Evolutionary conservation across 2,888 invertebrate genomes (phyloP).

Genomic region (Anoplius nigerrimus): DNA sequence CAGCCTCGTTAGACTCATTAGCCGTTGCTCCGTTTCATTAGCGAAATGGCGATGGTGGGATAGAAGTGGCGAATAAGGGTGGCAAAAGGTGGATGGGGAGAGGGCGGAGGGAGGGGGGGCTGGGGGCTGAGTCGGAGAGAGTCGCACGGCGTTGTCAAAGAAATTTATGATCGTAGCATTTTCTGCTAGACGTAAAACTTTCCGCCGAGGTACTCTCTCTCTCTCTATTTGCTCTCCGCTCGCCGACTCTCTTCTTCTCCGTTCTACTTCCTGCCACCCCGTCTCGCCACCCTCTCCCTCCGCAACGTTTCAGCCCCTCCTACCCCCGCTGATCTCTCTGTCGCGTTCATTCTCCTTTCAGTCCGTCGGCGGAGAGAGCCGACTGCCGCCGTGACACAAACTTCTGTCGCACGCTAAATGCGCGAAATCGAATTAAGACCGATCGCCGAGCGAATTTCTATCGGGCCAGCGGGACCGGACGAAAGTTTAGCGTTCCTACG

Average conservation of each 20-base stretch:
- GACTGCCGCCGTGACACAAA: no score
- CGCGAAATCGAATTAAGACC: no score
- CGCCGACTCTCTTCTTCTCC: conserved; percentile 20
- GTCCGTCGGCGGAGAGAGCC: neutral
- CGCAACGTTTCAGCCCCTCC: no score
- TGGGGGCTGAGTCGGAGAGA: neutral
- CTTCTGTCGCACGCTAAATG: no score
- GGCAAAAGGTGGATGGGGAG: no score
- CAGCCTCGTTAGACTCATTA: conserved; percentile 47
- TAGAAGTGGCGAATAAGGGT: neutral
- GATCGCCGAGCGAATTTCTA: no score
- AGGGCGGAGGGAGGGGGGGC: no score
- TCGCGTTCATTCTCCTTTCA: neutral
- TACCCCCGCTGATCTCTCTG: no score
- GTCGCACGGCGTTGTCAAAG: conserved; percentile 30
- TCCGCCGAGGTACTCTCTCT: conserved; percentile 2
- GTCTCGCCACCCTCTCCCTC: conserved; percentile 1
- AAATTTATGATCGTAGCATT: conserved; percentile 41
- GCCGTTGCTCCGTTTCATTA: conserved; percentile 42
- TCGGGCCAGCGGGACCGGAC: no score
- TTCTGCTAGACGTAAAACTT: conserved; percentile 31
- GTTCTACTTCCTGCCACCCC: conserved; percentile 11
- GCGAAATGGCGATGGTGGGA: conserved; percentile 26
- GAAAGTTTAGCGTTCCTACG: no score
- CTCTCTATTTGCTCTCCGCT: neutral